Base-by-base conservation (phyloP, 1,140 invertebrate species). In the Panonychus citri region DNA sequence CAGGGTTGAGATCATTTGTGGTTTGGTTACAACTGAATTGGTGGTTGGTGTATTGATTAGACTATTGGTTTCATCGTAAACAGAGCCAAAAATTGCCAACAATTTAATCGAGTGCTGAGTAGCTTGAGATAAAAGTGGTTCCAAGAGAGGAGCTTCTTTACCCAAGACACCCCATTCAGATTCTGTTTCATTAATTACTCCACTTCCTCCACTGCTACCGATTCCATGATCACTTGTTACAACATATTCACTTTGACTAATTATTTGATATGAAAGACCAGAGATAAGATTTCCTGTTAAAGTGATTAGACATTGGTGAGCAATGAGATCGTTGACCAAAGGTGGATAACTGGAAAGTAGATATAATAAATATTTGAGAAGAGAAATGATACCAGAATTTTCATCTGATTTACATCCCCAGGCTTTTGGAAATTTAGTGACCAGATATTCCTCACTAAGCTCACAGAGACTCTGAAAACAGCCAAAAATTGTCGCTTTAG, bases 211-310 rank as follows among this genome's bases (percentile, higher is more conserved):
- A 17, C 13, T 40, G n/a, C n/a, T n/a, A n/a, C n/a, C n/a, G n/a
- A n/a, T n/a, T n/a, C n/a, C n/a, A n/a, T n/a, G n/a, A n/a, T n/a
- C n/a, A n/a, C n/a, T n/a, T n/a, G n/a, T n/a, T n/a, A 5, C 30
- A 34, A 7, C 30, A 34, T 7, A 12, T 34, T 34, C 42, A 27
- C 49, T 51, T 12, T 30, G 25, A 12, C 24, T 25, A 21, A 51
- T 24, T 10, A 17, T 24, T 25, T 53, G n/a, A 52, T 53, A 51
- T 30, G 24, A 57, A 56, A 62, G 62, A 72, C 80, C 80, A 48
- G 75, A 73, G 53, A 79, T 74, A 0, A 83, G 63, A 69, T 82
- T 81, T 42, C 77, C 77, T 50, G 73, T 71, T 17, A 83, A 65
- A 28, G 73, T 65, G 5, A 82, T 65, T 5, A 79, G 65, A 64